Evolutionary conservation across 2,888 invertebrate species (phyloP).

Genomic region (Lasioglossum malachurum): DNA sequence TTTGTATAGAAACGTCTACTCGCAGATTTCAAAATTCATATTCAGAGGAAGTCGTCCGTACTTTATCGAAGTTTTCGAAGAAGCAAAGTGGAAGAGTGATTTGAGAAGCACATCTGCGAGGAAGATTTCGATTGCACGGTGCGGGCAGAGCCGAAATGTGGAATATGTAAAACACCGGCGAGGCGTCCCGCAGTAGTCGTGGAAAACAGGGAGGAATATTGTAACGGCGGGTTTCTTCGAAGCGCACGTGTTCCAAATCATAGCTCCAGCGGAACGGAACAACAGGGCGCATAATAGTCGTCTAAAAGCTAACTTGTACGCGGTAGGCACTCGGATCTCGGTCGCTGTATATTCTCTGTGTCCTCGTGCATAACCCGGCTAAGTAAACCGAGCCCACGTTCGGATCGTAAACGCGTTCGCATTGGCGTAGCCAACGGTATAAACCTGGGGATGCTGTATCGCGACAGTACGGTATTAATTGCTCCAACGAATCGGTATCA

Average conservation of each 20-base stretch:
- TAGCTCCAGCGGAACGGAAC: constrained; percentile 48
- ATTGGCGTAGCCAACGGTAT: constrained; percentile 58
- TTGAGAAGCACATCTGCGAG: background rate
- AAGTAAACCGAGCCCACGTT: constrained; percentile 71
- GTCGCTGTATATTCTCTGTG: constrained; percentile 38
- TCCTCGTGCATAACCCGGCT: constrained; percentile 61
- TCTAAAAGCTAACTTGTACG: constrained; percentile 52
- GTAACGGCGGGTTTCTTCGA: constrained; percentile 33
- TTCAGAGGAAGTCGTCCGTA: background rate
- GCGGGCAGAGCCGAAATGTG: no score
- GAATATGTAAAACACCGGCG: background rate
- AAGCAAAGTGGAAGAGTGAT: background rate
- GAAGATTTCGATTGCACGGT: background rate
- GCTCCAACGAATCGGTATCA: constrained; percentile 1
- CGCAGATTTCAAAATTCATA: background rate
- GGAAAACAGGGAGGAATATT: background rate
- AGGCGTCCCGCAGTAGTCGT: background rate
- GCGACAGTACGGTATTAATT: constrained; percentile 40
- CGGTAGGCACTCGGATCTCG: constrained; percentile 2
- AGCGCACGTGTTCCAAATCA: constrained; percentile 61
- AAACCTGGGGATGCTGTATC: constrained; percentile 12
- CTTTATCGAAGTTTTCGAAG: background rate
- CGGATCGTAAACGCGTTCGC: constrained; percentile 66
- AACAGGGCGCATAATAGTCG: constrained; percentile 62
- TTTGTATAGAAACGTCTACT: background rate